phyloP scores from a whole-genome alignment of 2,888 invertebrate species.

The Colostygia pectinataria region DNA sequence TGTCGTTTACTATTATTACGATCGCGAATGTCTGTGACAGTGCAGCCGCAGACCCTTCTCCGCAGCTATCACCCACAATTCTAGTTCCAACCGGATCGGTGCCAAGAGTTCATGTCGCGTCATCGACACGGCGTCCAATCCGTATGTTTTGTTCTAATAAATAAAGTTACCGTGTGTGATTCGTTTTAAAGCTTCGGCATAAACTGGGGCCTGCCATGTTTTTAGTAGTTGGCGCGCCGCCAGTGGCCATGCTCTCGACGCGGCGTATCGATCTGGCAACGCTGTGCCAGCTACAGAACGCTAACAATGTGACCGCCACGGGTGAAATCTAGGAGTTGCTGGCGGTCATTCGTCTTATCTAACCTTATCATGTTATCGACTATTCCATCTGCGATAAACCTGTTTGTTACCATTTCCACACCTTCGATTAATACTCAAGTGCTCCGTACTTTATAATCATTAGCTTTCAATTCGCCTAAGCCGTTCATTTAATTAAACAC shows the following conservation, averaged over 20 bases:
- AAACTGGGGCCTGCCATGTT: constrained; percentile 53
- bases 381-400: constrained; percentile 28
- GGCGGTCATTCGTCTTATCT: constrained; percentile 42
- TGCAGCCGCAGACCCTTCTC: constrained; percentile 35
- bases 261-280: constrained; percentile 56
- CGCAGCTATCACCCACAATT: constrained; percentile 41
- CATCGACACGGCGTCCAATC: constrained; percentile 36
- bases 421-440: constrained; percentile 19
- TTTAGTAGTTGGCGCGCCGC: constrained; percentile 66
- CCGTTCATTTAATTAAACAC: constrained; percentile 36
- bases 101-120: constrained; percentile 36
- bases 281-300: constrained; percentile 25
- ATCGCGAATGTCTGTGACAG: constrained; percentile 50
- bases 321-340: constrained; percentile 37
- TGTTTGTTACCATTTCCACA: constrained; percentile 21
- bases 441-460: constrained; percentile 15
- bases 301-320: constrained; percentile 46
- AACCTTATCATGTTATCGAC: constrained; percentile 39
- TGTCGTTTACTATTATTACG: constrained; percentile 47
- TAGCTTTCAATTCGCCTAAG: constrained; percentile 20
- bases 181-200: constrained; percentile 48
- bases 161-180: constrained; percentile 45
- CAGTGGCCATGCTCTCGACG: constrained; percentile 48
- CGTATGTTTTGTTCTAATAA: constrained; percentile 46
- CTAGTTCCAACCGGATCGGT: constrained; percentile 45